Base-by-base conservation (phyloP, 2,797 vertebrate genomes). In the Rhynchotus rufescens region DNA sequence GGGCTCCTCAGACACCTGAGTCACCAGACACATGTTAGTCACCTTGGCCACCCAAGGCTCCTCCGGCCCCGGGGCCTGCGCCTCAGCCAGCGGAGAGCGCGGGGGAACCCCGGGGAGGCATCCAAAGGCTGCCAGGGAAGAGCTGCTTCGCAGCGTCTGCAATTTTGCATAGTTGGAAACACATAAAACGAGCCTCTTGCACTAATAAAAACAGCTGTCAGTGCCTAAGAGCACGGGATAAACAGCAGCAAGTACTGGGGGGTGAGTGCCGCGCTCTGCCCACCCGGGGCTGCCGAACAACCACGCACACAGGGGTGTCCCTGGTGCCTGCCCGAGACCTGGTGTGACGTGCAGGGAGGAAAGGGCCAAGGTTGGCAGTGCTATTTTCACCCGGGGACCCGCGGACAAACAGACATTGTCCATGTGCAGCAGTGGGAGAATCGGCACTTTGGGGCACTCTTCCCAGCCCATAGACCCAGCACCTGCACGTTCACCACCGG, bases 11-110 rank as follows among this genome's bases (percentile, higher is more conserved):
- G 0, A 66, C 82, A 51, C 57, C 49, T 78, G 93, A 95, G 77
- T 89, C 95, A 93, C 36, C 88, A 95, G 92, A 91, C 88, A 20
- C 40, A 57, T 73, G 68, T 83, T 4, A 90, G 51, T 30, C 81
- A 90, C 40, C 81, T 66, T 87, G 90, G 78, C n/a, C 80, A 80
- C 80, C 59, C 17, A 69, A 79, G 76, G 91, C 87, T 87, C 5
- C 42, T 26, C 12, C 6, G 45, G 80, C 85, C 89, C 81, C 0
- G 0, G 73, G 76, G 88, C 72, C 38, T 34, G 68, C 0, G 0
- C 0, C 0, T 56, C 52, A 56, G 16, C 17, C 52, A n/a, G 28
- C 28, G 16, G 52, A n/a, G n/a, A 56, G 52, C 16, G 20, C 4
- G 38, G 5, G 60, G 68, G 61, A 89, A 92, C 88, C 89, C 85